Percentiles rank a stretch among this genome's conserved stretches.
phyloP scores from a whole-genome alignment of 2,888 invertebrate genomes.

The Leptinotarsa haldemani region DNA sequence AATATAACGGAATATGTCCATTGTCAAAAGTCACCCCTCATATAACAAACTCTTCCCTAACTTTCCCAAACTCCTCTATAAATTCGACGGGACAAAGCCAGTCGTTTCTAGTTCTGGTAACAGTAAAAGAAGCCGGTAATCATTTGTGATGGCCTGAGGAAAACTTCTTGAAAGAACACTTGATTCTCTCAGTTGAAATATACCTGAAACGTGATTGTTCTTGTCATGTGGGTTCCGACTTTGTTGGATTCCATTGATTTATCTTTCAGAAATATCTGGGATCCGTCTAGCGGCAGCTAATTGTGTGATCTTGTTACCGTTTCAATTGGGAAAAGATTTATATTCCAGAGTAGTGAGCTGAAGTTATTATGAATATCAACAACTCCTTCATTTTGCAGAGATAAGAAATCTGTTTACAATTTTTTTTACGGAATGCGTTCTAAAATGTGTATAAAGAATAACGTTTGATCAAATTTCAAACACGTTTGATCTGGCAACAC shows the following conservation, averaged over 20 bases:
- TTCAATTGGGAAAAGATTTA: too few species aligned
- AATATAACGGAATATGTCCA: too few species aligned
- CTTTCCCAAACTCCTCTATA: neutral
- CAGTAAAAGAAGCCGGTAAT: neutral
- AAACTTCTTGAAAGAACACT: conserved; percentile 12
- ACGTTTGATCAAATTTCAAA: too few species aligned
- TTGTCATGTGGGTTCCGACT: neutral
- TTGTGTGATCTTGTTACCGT: too few species aligned
- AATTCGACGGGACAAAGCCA: neutral
- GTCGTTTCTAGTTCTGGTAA: neutral
- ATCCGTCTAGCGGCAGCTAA: too few species aligned
- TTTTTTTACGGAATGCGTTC: too few species aligned
- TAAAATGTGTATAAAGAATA: too few species aligned
- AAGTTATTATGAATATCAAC: too few species aligned
- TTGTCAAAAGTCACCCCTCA: neutral
- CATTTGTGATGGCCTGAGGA: conserved; percentile 9
- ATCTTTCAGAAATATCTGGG: neutral
- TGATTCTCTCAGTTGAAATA: neutral
- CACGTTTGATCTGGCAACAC: too few species aligned
- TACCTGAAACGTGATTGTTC: neutral
- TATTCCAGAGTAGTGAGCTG: too few species aligned
- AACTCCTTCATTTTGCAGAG: too few species aligned
- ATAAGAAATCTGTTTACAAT: too few species aligned
- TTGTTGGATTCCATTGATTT: neutral
- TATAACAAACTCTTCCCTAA: neutral